Evolutionary conservation across 2,113 vertebrate genomes (phyloP).

Genomic region (Kryptolebias marmoratus): DNA sequence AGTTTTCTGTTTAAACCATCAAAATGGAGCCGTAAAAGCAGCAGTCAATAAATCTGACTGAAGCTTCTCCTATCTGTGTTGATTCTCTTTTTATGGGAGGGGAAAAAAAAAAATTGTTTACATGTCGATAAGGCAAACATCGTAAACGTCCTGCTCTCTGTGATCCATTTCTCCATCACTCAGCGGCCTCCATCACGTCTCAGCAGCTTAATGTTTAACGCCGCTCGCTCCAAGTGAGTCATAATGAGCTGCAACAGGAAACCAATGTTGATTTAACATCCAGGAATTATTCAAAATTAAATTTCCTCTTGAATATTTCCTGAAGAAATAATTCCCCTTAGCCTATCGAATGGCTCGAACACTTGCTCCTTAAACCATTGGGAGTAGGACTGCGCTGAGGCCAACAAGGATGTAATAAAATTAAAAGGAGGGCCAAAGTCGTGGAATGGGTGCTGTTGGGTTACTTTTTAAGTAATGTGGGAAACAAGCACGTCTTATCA

Average conservation of each 20-base stretch:
- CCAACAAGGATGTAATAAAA: neutral
- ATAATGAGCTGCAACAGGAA: conserved; percentile 5
- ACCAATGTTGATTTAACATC: neutral
- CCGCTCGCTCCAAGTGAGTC: conserved; percentile 4
- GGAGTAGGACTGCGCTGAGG: neutral
- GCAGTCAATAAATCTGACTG: neutral
- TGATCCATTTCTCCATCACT: neutral
- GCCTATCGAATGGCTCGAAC: neutral
- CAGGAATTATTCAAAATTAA: conserved; percentile 13
- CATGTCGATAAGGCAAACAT: neutral
- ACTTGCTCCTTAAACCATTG: neutral
- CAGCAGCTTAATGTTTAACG: conserved; percentile 2
- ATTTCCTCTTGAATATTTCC: conserved; percentile 31
- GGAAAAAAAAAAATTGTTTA: too few relatives aligned
- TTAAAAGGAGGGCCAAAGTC: too few relatives aligned
- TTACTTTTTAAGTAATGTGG: too few relatives aligned
- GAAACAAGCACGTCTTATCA: neutral
- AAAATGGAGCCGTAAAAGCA: too few relatives aligned
- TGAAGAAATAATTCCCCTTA: neutral
- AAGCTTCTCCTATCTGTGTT: neutral
- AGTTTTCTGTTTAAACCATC: neutral
- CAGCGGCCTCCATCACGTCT: neutral
- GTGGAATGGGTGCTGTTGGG: neutral
- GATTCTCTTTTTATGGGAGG: too few relatives aligned
- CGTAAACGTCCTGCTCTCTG: neutral